Evolutionary conservation across 1,140 invertebrate genomes (phyloP), one percentile per base, ranked within the genome.

Genomic region (Drosophila watanabei): DNA sequence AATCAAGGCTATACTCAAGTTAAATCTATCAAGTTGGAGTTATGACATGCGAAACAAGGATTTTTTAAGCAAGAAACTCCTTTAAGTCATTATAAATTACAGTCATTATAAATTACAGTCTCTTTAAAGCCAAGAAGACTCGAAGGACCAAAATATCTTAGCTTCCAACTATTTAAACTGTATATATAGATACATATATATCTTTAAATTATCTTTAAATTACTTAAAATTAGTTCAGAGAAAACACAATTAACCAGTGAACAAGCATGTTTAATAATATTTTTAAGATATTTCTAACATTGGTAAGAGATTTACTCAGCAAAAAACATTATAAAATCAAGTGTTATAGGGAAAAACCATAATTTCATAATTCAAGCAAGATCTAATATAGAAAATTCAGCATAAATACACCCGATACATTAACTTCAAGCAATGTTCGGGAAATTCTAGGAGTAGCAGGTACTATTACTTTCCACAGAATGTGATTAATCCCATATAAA

Each of bases 1-100:
- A 60, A 48, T 81, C 81, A 84, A 85, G 82, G 81, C 81, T 84
- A 32, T 54, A 46, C 2, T 13, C 16, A 16, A 20, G 10, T 41
- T 8, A 39, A 8, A 63, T 30, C 24, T n/a, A 33, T 39, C 16
- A 8, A 57, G 28, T 63, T 13, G 24, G 5, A 30, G n/a, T 52
- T 30, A 24, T 18, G 16, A 18, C 30, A 37, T 52, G 20, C 30
- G 3, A 33, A 24, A n/a, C 10, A 37, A 0, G 18, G 11, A 20
- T 16, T 20, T 20, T 1, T n/a, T 11, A 28, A 4, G 18, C 1
- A 24, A 14, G 5, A 30, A n/a, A n/a, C 9, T 5, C 7, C 0
- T 51, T n/a, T n/a, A 30, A 30, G 24, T 30, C 0, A 1, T 1
- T 1, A 2, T 14, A 0, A 14, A 48, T 24, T 6, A 46, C 18